These are phyloP conservation scores for Mycalesis mineus DNA, from an alignment of 2,888 invertebrate species.

Conservation along the genomic window DNA sequence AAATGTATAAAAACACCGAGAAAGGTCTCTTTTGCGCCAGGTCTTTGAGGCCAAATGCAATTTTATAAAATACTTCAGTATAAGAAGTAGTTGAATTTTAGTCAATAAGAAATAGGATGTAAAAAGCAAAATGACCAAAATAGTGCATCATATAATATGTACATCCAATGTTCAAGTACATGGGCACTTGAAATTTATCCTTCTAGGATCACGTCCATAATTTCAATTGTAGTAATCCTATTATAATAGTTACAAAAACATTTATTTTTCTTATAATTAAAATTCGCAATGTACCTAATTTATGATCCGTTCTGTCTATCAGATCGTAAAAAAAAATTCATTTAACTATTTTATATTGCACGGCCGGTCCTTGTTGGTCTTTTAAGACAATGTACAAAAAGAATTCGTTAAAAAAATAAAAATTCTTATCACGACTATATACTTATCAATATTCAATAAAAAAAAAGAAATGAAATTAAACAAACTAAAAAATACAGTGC, in stretches of 20 bases:
- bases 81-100: no score
- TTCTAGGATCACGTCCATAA: not conserved
- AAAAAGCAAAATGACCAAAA: no score
- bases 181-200: not conserved
- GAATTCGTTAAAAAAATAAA: not conserved
- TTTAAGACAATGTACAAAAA: conserved; percentile 1
- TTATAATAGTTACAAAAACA: not conserved
- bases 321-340: not conserved
- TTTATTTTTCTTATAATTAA: conserved; percentile 1
- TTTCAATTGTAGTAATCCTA: not conserved
- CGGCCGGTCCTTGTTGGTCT: conserved; percentile 3
- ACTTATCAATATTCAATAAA: not conserved
- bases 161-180: no score
- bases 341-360: not conserved
- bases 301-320: not conserved
- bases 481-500: no score
- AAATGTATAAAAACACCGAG: no score
- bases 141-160: no score
- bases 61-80: no score
- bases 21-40: no score
- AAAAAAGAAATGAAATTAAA: not conserved
- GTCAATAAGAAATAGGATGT: no score
- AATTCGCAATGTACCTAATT: not conserved
- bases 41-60: no score
- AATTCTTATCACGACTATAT: not conserved